A percentile compares a stretch with the other conserved stretches of the same genome.
phyloP scores from a whole-genome alignment of 2,113 vertebrate genomes.

The Ovibos moschatus region DNA sequence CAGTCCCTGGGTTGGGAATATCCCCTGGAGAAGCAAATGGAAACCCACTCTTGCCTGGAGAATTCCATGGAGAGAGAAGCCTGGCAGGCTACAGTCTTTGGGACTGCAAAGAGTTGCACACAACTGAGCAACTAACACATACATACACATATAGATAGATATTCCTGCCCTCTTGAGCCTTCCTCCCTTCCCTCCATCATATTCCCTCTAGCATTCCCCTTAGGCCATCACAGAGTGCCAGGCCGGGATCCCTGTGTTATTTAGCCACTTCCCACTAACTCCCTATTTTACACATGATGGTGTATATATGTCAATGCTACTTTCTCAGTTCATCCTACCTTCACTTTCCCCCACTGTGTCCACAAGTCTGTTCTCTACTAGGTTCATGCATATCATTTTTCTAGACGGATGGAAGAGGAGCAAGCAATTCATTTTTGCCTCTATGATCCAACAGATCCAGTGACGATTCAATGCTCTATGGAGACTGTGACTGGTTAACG shows the following conservation, averaged over 20 bases:
- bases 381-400: not conserved
- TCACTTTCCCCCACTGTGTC: not conserved
- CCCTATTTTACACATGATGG: not conserved
- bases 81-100: not conserved
- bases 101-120: not conserved
- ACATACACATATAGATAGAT: not conserved
- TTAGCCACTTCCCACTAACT: not conserved
- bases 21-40: not conserved
- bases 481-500: not conserved
- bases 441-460: not conserved
- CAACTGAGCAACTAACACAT: not conserved
- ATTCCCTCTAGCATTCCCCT: not conserved
- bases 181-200: not conserved
- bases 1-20: not conserved
- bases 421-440: not conserved
- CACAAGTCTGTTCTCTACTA: not conserved
- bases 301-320: not conserved
- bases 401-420: not conserved
- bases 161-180: not conserved
- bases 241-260: not conserved
- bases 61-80: not conserved
- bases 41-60: not conserved
- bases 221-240: not conserved
- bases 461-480: not conserved
- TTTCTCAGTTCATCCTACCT: not conserved